Conservation (phyloP, 2,888 invertebrate genomes). For the Dastarcus helophoroides region DNA sequence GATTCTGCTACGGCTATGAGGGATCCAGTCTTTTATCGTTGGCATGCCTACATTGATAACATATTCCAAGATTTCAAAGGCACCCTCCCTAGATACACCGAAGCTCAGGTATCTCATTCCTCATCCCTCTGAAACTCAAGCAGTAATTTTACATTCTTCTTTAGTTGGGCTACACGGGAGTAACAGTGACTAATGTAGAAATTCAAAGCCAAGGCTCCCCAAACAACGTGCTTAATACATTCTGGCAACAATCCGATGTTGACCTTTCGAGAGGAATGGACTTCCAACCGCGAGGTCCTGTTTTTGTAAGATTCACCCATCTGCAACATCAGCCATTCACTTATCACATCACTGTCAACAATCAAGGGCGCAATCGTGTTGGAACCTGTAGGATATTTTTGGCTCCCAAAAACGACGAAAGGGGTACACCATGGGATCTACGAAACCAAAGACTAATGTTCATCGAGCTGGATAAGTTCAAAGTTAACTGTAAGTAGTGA, state of each 20-base stretch:
- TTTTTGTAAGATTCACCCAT: slow-evolving; percentile 64
- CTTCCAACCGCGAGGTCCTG: slow-evolving; percentile 64
- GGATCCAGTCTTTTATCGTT: slow-evolving; percentile 77
- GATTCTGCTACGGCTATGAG: slow-evolving; percentile 78
- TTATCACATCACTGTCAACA: slow-evolving; percentile 40
- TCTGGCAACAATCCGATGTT: slow-evolving; percentile 71
- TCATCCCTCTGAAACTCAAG: no score
- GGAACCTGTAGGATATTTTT: slow-evolving; percentile 61
- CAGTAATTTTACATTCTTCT: no score
- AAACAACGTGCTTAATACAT: slow-evolving; percentile 50
- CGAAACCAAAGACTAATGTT: slow-evolving; percentile 52
- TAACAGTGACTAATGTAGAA: slow-evolving; percentile 47
- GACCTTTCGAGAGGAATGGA: slow-evolving; percentile 72
- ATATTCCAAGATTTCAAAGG: slow-evolving; percentile 64
- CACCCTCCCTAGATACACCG: slow-evolving; percentile 52
- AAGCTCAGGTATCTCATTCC: slow-evolving; percentile 48
- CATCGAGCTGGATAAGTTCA: slow-evolving; percentile 65
- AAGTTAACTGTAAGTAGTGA: slow-evolving; percentile 49
- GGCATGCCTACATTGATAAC: slow-evolving; percentile 71
- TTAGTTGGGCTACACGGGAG: slow-evolving; percentile 53
- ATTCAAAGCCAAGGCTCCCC: slow-evolving; percentile 42
- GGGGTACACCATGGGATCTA: slow-evolving; percentile 49
- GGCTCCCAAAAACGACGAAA: slow-evolving; percentile 52
- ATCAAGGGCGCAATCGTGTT: slow-evolving; percentile 33
- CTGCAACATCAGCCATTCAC: slow-evolving; percentile 61